Evolutionary conservation across 1,140 invertebrate genomes (phyloP), one percentile per base, ranked within the genome.

Genomic region (Cotesia typhae): DNA sequence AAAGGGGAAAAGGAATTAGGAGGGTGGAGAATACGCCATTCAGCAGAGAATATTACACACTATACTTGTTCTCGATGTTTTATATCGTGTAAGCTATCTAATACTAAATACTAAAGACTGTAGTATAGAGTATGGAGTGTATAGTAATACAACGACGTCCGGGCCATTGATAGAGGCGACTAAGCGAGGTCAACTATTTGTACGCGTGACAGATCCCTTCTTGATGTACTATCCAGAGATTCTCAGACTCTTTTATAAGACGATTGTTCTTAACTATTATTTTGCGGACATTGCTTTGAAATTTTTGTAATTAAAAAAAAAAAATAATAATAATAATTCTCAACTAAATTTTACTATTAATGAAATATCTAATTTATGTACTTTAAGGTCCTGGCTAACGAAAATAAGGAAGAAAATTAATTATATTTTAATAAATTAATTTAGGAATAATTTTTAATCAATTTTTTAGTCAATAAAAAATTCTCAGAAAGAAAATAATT

Each of bases 141-240:
- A 79, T 78, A 76, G 77, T 78, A 79, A 76, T 77, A 75, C 79
- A 81, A 80, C 84, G 80, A 79, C 81, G 84, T 83, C 83, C 81
- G 82, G 80, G 79, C 80, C 83, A 85, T 85, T 85, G 84, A 87
- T 84, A 85, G 82, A 83, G 79, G 79, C 83, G 82, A 84, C 81
- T 81, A 82, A 81, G 81, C 85, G 84, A 87, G 85, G 84, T 86
- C 85, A 85, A 83, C 84, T 87, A 86, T 87, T 86, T 85, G 84
- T 85, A 87, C 80, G 84, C 83, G 84, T 85, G 83, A 87, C 84
- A 84, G 83, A 84, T 80, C 78, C 80, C 83, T 84, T 78, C 80
- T 28, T 28, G 28, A 1, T 28, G 28, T 1, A 28, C 28, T 47
- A 47, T 47, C 7, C 41, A 78, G 81, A 79, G 83, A 85, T 84